These are phyloP conservation scores for Aphelinus atriplicis DNA, from an alignment of 1,140 invertebrate genomes.

Conservation along the genomic window DNA sequence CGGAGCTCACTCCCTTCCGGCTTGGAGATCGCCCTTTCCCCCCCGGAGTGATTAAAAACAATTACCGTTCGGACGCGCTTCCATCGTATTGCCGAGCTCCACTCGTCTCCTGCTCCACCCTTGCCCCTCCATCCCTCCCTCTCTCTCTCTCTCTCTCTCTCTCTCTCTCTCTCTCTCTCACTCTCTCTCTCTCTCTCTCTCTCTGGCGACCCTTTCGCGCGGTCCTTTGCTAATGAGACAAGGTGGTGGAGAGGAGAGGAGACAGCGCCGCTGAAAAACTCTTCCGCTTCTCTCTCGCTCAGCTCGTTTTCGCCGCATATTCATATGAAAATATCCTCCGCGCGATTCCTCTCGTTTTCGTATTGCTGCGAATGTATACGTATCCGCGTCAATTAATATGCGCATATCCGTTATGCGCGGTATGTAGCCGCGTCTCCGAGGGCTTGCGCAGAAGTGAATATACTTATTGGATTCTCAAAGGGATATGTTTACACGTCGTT, in stretches of 20 bases:
- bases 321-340: slow-evolving; percentile 24
- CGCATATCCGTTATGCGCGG: too few relatives aligned
- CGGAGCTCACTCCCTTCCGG: background rate
- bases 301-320: slow-evolving; percentile 21
- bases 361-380: background rate
- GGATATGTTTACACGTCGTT: too few relatives aligned
- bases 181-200: background rate
- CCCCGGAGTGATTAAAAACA: slow-evolving; percentile 40
- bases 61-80: slow-evolving; percentile 31
- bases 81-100: background rate
- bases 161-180: background rate
- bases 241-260: too few relatives aligned
- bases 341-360: background rate
- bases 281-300: too few relatives aligned
- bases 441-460: too few relatives aligned
- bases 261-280: too few relatives aligned
- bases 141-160: background rate
- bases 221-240: too few relatives aligned
- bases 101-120: background rate
- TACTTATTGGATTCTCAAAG: too few relatives aligned
- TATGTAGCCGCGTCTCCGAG: too few relatives aligned
- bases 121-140: slow-evolving; percentile 12
- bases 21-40: background rate
- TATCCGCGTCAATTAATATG: slow-evolving; percentile 24
- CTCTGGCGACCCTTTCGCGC: background rate